phyloP scores from a whole-genome alignment of 2,888 invertebrate genomes.

The Lasioglossum figueresi region DNA sequence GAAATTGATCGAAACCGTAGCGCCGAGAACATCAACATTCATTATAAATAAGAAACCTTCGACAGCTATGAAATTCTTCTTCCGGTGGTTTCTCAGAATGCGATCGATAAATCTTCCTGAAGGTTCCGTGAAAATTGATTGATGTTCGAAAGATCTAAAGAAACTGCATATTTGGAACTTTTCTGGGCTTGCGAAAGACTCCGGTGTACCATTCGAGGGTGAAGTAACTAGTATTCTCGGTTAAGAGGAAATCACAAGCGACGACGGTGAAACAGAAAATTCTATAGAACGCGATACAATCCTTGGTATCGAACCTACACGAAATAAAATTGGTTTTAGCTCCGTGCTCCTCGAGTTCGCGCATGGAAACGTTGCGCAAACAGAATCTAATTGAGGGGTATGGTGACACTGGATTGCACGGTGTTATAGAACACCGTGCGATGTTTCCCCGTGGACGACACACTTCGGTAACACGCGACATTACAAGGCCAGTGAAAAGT shows the following conservation, averaged over 20 bases:
- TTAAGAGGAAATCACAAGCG: neutral
- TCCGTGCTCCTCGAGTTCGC: neutral
- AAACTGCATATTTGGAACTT: neutral
- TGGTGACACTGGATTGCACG: neutral
- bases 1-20: too few species aligned
- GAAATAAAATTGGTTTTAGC: neutral
- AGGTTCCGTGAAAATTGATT: too few species aligned
- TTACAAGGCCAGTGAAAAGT: constrained; percentile 15
- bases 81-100: neutral
- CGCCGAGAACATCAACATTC: too few species aligned
- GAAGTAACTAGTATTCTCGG: too few species aligned
- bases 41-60: neutral
- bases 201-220: too few species aligned
- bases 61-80: neutral
- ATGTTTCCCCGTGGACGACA: neutral
- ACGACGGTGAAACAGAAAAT: neutral
- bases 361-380: neutral
- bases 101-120: neutral
- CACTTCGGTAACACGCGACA: neutral
- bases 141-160: neutral
- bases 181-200: neutral
- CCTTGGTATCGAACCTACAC: neutral
- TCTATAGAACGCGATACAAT: neutral
- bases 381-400: neutral
- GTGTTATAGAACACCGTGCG: neutral